Percentiles rank a stretch among this genome's conserved stretches.
phyloP scores from a whole-genome alignment of 2,113 vertebrate species.

The Mus musculus region GRCm39 chr2:81014501-81015000 shows the following conservation, averaged over 20 bases:
- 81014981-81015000: not conserved
- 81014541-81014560: constrained; percentile 72
- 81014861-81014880: constrained; percentile 56
- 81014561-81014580: constrained; percentile 69
- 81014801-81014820: constrained; percentile 64
- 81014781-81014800: constrained; percentile 64
- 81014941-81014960: not conserved
- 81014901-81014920: not conserved
- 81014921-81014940: not conserved
- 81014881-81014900: not conserved
- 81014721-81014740: constrained; percentile 79
- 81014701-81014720: constrained; percentile 73
- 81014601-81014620: constrained; percentile 67
- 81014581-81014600: constrained; percentile 71
- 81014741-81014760: constrained; percentile 73
- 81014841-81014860: not conserved
- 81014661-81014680: constrained; percentile 63
- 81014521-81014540: constrained; percentile 74
- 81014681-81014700: constrained; percentile 25
- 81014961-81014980: not conserved
- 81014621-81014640: constrained; percentile 66
- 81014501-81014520: constrained; percentile 71
- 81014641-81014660: constrained; percentile 54
- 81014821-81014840: constrained; percentile 52
- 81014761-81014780: constrained; percentile 46